These are phyloP conservation scores for Engystomops pustulosus DNA, from an alignment of 2,113 vertebrate genomes.

Conservation along the genomic window DNA sequence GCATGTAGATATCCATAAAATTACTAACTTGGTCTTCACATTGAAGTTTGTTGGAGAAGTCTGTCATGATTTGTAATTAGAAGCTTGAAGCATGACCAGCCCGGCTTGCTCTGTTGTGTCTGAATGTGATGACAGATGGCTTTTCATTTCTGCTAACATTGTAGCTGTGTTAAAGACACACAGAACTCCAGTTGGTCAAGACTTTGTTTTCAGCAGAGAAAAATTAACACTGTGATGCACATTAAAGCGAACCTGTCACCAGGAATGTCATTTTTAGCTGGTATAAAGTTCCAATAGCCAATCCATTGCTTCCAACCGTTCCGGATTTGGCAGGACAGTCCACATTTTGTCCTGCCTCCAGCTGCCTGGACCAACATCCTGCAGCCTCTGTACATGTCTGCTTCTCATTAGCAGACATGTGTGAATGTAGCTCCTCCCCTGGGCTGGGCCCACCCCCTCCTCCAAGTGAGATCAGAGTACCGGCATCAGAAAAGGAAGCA, in stretches of 20 bases:
- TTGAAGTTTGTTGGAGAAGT: conserved; percentile 37
- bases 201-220: neutral
- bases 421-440: no score
- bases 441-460: no score
- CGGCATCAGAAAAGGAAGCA: no score
- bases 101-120: conserved; percentile 35
- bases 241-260: neutral
- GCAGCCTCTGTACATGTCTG: no score
- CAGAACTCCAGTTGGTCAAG: conserved; percentile 26
- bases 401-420: no score
- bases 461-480: no score
- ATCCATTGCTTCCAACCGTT: no score
- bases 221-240: neutral
- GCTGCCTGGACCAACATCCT: no score
- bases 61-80: conserved; percentile 56
- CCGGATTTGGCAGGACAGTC: no score
- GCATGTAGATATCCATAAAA: conserved; percentile 51
- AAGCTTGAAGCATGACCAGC: conserved; percentile 49
- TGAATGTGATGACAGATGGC: conserved; percentile 52
- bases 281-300: no score
- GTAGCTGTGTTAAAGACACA: conserved; percentile 11
- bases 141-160: conserved; percentile 50
- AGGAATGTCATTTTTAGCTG: no score
- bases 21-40: conserved; percentile 45
- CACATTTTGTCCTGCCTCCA: no score